Evolutionary conservation across 2,113 vertebrate genomes (phyloP), one percentile per base, ranked within the genome.

Genomic region (Gobius niger): DNA sequence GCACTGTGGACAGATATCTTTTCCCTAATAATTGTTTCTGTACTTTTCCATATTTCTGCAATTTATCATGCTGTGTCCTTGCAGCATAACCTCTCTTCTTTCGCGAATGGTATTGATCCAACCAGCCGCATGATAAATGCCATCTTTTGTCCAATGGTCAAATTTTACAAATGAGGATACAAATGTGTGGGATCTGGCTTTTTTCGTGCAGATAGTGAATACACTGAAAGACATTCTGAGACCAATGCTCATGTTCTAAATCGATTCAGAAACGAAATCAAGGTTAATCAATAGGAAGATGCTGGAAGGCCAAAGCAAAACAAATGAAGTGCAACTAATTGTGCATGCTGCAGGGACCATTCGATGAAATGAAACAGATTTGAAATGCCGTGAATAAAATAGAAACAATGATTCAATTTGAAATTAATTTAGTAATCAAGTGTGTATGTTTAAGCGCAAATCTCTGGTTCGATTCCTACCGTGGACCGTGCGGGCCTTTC

Each of bases 81-180:
- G 80, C 76, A 69, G 82, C 69, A 72, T 67, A 66, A 65, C 65
- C 79, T 54, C 68, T 65, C 47, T 62, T 65, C 51, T 76, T 54
- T 65, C 80, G 50, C 68, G 72, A 80, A 73, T 19, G 53, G 68
- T 83, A 87, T 88, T 80, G 85, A 90, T 87, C 75, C 62, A 79
- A 66, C 67, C 70, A 12, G 13, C 50, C 61, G 69, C 49, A 67
- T 81, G 79, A 86, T 84, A 66, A 86, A 90, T 84, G 72, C 49
- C 67, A 66, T 75, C 64, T 86, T 81, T 80, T 69, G 84, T 73
- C 68, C 76, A 66, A 51, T 68, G 75, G 54, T 61, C 69, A 68
- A 44, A 63, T 73, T 79, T 82, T 75, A 82, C 63, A 83, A 85
- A 82, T 73, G 66, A 77, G 63, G 16, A n/a, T 66, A 56, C 24